Evolutionary conservation across 2,888 invertebrate species (phyloP).

Genomic region (Agrotis ipsilon): DNA sequence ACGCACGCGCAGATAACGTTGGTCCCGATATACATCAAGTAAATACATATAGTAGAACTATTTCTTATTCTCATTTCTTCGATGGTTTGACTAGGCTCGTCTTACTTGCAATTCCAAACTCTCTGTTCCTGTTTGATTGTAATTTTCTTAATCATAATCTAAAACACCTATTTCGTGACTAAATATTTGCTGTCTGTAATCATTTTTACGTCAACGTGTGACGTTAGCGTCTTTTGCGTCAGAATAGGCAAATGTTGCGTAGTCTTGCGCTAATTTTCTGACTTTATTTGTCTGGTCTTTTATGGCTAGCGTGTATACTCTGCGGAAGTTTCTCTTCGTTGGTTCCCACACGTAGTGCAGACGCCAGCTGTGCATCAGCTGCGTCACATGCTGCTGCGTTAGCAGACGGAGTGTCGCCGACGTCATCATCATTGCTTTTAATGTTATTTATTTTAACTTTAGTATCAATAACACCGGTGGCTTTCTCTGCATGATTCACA

Average conservation of each 20-base stretch:
- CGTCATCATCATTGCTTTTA: constrained; percentile 8
- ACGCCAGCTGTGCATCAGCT: constrained; percentile 49
- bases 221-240: not conserved
- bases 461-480: not conserved
- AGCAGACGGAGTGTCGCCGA: constrained; percentile 40
- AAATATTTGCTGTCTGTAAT: not conserved
- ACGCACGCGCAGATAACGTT: constrained; percentile 57
- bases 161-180: not conserved
- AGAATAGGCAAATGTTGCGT: not conserved
- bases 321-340: constrained; percentile 13
- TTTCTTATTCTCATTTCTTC: not conserved
- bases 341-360: constrained; percentile 31
- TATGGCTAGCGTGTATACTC: not conserved
- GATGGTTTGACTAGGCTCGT: not conserved
- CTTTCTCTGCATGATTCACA: not conserved
- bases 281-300: not conserved
- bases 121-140: not conserved
- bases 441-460: not conserved
- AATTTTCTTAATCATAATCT: not conserved
- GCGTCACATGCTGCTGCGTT: constrained; percentile 7
- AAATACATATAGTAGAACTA: constrained; percentile 4
- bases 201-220: not conserved
- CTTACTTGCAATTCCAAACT: not conserved
- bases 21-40: not conserved
- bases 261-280: not conserved